Base-by-base conservation (phyloP, 2,888 invertebrate genomes). In the Tachina fera region DNA sequence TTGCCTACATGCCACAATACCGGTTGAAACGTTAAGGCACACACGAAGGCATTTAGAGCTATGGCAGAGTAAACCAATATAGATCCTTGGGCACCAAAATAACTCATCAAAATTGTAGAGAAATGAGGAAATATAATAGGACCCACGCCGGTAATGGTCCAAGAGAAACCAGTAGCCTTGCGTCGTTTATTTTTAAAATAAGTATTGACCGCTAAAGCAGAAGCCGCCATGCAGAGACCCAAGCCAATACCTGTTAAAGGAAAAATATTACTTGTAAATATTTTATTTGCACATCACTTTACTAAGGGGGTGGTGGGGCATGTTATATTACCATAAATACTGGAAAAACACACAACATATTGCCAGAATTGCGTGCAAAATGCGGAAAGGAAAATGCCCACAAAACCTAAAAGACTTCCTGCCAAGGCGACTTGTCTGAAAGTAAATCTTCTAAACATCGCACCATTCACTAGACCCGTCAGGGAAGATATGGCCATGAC, bases 61-160 rank as follows among this genome's bases (percentile, higher is more conserved):
- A 96, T 93, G 1, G 94, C 96, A 9, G 95, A 94, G 88, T 96
- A 94, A 31, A 96, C 93, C n/a, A 96, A 91, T 77, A 96, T 94
- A 0, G 96, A 94, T 58, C 96, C 96, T 81, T 95, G 94, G 88
- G 95, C 95, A 0, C 95, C 96, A 87, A 95, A 96, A 16, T 91
- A 88, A 0, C 93, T 92, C 89, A 96, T 93, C 10, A 96, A 90
- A 11, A 93, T 91, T 10, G 95, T 96, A 60, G 96, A 95, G 39
- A 96, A 93, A 87, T 96, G 94, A 0, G 96, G 96, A 94, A 96
- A 95, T 70, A 96, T 88, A 45, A 96, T 95, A 0, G 96, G 96
- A 0, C 96, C 96, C 47, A 96, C 91, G 0, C 95, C 96, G 1
- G 96, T 96, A 1, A 95, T 94, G 0, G 96, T 95, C 95, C 96